Conservation (phyloP, 2,113 vertebrate genomes). For the Miniopterus natalensis region DNA sequence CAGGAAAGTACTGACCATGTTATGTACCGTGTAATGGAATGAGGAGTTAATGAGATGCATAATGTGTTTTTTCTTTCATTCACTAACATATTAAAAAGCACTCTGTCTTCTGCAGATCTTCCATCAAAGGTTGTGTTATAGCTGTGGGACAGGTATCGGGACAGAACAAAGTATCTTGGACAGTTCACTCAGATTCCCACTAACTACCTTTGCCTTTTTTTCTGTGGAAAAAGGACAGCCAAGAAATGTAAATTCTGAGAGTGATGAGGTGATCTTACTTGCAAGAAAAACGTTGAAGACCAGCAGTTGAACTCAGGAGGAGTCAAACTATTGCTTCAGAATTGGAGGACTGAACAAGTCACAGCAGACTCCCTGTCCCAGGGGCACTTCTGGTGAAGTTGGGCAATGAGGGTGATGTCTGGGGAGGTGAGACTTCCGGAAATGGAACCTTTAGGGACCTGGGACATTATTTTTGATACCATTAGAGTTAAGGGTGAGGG, state of each 20-base stretch:
- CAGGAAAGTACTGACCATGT: neutral
- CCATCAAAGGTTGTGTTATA: neutral
- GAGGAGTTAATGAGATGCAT: neutral
- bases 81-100: neutral
- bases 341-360: neutral
- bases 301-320: neutral
- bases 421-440: neutral
- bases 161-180: neutral
- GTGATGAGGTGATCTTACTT: neutral
- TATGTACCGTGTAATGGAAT: neutral
- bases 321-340: neutral
- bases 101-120: neutral
- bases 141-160: neutral
- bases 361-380: accelerated
- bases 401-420: neutral
- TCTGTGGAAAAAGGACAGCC: neutral
- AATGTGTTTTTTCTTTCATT: neutral
- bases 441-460: neutral
- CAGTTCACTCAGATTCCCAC: neutral
- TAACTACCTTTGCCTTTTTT: neutral
- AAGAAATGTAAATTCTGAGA: neutral
- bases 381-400: neutral
- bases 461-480: neutral
- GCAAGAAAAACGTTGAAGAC: neutral
- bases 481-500: neutral